Conservation (phyloP, 2,888 invertebrate species). For the Idaea aversata region DNA sequence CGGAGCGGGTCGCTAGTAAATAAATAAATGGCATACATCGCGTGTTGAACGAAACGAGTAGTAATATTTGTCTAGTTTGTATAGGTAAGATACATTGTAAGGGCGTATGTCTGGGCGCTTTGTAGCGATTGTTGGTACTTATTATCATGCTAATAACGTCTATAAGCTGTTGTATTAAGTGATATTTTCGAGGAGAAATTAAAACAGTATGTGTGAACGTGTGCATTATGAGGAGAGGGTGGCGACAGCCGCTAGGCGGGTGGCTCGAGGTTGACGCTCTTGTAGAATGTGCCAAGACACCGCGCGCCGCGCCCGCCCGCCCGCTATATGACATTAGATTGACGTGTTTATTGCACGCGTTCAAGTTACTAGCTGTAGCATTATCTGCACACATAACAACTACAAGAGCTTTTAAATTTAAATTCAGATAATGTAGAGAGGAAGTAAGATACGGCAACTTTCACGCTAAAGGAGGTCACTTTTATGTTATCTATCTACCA, state of each 20-base stretch:
- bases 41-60: too few relatives aligned
- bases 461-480: not conserved
- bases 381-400: not conserved
- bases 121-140: constrained; percentile 19
- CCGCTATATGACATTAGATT: constrained; percentile 54
- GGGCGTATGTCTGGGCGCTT: constrained; percentile 15
- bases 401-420: constrained; percentile 1
- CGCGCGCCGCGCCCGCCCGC: constrained; percentile 49
- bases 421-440: not conserved
- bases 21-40: too few relatives aligned
- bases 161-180: constrained; percentile 47
- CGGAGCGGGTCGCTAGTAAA: too few relatives aligned
- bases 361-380: constrained; percentile 9
- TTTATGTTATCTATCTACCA: not conserved
- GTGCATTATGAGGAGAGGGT: constrained; percentile 37
- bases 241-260: constrained; percentile 38
- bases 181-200: constrained; percentile 28
- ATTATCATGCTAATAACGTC: constrained; percentile 38
- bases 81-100: constrained; percentile 2
- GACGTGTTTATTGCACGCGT: constrained; percentile 57
- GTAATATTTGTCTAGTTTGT: constrained; percentile 1
- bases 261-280: constrained; percentile 68
- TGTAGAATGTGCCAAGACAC: constrained; percentile 64
- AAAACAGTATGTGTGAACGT: constrained; percentile 20
- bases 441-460: not conserved